Evolutionary conservation across 1,140 invertebrate genomes (phyloP), one percentile per base, ranked within the genome.

Genomic region (Megathymus violae): DNA sequence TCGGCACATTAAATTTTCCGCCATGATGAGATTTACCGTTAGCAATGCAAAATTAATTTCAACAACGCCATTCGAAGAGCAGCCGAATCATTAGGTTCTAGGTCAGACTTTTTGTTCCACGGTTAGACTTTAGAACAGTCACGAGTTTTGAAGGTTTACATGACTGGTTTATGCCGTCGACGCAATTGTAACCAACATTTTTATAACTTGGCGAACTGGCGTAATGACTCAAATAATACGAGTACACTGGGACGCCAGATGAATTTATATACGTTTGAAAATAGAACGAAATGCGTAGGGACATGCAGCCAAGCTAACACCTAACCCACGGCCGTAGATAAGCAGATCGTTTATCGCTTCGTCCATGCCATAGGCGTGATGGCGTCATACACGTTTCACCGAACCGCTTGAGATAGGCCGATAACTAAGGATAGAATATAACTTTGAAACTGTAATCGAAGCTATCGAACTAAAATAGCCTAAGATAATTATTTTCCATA

Each of bases 251-350:
- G 65, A 72, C 71, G 67, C 60, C 71, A 47, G 50, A 58, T 72
- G 62, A 66, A 78, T 74, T 72, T 81, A 78, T 79, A 75, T 77
- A 81, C 71, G 72, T 71, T 79, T 72, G 64, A 80, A 83, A 79
- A 82, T 83, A 85, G 82, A 83, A 74, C 71, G 59, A 48, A 47
- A 67, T 68, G 59, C 65, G 71, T 74, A 61, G 48, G 64, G 64
- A 52, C 63, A 72, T 71, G 75, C 52, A 68, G 25, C 63, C 52
- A n/a, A n/a, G n/a, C n/a, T n/a, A 65, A 11, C 54, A 64, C 62
- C 70, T 63, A 69, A 73, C 62, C 77, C 48, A 61, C 60, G 59
- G 61, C 62, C 62, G 71, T 59, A 77, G 78, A 82, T 80, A 81
- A 74, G 70, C 78, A 79, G 78, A 78, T 76, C 76, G 65, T 44